These are phyloP conservation scores for Coenobita brevimanus DNA, from an alignment of 1,140 invertebrate genomes.

Conservation along the genomic window DNA sequence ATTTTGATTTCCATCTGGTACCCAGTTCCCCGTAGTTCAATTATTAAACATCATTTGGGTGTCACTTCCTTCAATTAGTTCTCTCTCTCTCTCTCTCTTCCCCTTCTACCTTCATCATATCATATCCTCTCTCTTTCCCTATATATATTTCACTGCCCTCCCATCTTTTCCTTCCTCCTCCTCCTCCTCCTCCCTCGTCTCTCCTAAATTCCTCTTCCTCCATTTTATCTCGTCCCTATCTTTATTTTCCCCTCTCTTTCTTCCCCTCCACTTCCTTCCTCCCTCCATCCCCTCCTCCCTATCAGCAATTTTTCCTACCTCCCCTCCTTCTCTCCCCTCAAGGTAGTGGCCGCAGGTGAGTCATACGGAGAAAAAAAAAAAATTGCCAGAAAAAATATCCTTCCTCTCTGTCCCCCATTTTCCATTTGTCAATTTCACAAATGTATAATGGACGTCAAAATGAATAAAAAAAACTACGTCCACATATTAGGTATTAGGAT, in stretches of 20 bases:
- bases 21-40: background rate
- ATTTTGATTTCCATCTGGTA: background rate
- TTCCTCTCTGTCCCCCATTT: conserved; percentile 18
- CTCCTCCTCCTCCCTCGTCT: background rate
- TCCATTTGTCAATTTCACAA: conserved; percentile 32
- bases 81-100: background rate
- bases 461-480: background rate
- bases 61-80: background rate
- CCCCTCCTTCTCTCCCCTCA: background rate
- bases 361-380: background rate
- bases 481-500: no score
- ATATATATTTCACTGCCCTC: background rate
- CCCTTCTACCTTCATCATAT: background rate
- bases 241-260: background rate
- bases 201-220: no score
- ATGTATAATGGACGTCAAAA: conserved; percentile 14
- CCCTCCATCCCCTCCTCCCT: background rate
- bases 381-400: background rate
- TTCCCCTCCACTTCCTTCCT: background rate
- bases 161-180: background rate
- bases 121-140: background rate
- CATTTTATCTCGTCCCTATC: background rate
- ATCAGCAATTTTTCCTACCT: background rate
- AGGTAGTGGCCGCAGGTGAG: no score
- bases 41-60: background rate